Evolutionary conservation across 2,113 vertebrate genomes (phyloP).

Genomic region (Erpornis zantholeuca): DNA sequence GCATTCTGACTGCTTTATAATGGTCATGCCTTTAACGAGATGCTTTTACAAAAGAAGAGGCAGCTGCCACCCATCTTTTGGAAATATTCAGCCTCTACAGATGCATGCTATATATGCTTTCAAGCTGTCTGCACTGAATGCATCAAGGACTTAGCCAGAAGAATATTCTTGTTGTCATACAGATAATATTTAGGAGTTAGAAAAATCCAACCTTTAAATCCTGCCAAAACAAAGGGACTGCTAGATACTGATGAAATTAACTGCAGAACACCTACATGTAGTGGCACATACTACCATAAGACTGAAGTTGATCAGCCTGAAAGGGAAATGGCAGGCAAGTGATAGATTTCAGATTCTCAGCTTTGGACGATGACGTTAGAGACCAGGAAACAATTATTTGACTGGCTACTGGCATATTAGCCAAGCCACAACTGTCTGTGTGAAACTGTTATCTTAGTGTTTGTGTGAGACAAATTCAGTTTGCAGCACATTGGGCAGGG

Average conservation of each 20-base stretch:
- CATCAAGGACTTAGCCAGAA: background rate
- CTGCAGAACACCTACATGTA: background rate
- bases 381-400: background rate
- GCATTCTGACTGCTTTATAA: background rate
- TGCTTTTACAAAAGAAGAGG: background rate
- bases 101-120: background rate
- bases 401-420: background rate
- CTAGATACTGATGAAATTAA: background rate
- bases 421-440: background rate
- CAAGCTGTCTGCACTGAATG: background rate
- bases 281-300: background rate
- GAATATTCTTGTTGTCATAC: background rate
- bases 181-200: background rate
- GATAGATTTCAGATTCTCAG: conserved; percentile 27
- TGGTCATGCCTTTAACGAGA: background rate
- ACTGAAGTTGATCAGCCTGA: background rate
- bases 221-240: background rate
- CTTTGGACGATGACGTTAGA: background rate
- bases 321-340: background rate
- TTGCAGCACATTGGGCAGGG: background rate
- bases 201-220: background rate
- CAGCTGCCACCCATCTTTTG: background rate
- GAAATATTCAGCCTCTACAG: background rate
- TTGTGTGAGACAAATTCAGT: background rate
- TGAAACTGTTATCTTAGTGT: background rate